Evolutionary conservation across 2,888 invertebrate species (phyloP), one percentile per base, ranked within the genome.

Genomic region (Andrena flavipes): DNA sequence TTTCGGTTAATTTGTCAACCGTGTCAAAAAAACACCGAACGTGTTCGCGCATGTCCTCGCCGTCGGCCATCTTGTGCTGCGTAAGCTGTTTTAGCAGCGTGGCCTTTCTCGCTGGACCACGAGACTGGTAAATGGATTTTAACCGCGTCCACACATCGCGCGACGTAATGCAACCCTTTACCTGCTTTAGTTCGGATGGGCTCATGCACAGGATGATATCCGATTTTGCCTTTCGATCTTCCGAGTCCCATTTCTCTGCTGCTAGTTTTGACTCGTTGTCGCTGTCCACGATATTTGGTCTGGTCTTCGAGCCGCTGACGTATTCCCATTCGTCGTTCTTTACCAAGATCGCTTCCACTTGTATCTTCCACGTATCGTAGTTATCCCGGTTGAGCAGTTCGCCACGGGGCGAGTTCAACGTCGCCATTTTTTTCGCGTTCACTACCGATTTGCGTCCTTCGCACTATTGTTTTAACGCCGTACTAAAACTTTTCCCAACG

Each of bases 91-190:
- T 94, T 16, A 94, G 76, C n/a, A 51, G 49, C 49, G 49, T 51
- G n/a, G 49, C 49, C n/a, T 51, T 51, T 16, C 51, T 6, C n/a
- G 51, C 51, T 20, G 51, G 51, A 2, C 51, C 51, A 5, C 20
- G 16, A 51, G 51, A 51, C 6, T 51, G 51, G 67, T 92, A 93
- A 23, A 92, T 92, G 2, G 63, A 42, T 65, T 92, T 77, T 26
- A 94, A 84, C 76, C 90, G 94, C 2, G 82, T 20, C 94, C 94
- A 94, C 26, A 93, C 84, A 16, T 91, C 90, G 6, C 87, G 87
- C 1, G 93, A 88, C 1, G 92, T 92, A 2, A 56, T 60, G 56
- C 87, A 87, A 30, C 80, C 78, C 49, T 88, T 88, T 10, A 89
- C 71, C 49, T 88, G 82, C 48, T 90, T 90, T 0, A 90, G 63